Evolutionary conservation across 2,113 vertebrate species (phyloP), one percentile per base, ranked within the genome.

Genomic region (Edolisoma coerulescens): DNA sequence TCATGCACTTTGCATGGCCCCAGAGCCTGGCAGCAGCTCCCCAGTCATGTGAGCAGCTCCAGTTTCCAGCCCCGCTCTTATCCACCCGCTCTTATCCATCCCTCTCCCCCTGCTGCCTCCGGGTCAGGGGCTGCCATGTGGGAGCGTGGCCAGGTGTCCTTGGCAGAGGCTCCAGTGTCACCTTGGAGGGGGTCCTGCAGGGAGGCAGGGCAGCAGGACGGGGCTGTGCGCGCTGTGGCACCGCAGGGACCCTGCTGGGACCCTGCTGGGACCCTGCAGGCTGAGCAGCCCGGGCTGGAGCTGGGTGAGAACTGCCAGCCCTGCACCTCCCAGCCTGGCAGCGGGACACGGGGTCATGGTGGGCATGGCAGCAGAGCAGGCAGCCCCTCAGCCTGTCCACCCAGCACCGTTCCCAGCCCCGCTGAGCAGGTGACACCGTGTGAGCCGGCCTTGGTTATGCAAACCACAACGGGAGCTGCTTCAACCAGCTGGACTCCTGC

Each of bases 401-500:
- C 28, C 39, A 27, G 24, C 3, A 2, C 41, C 57, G 2, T 0
- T 13, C 42, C 87, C 84, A 47, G 21, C 56, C 12, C 4, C 6
- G 24, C 45, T 2, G 28, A 16, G 13, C 4, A 19, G 69, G 68
- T 73, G 78, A 23, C 84, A 63, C 41, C 2, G 1, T 2, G 22
- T 6, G 1, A 53, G 84, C 52, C 2, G 1, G 24, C 24, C 56
- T 41, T 6, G 15, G 41, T 95, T 90, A 67, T 68, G 94, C 85
- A 92, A 93, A 84, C 84, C 28, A 9, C 81, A 60, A 35, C 0
- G 3, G 70, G 70, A 96, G 73, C 87, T 32, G 42, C 80, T 88
- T 86, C 75, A 77, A 74, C 83, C 18, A 81, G 37, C 15, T 95
- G 95, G 94, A 91, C 47, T 33, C 87, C 37, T 89, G 92, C 95